Percentiles rank a stretch among this genome's conserved stretches.
phyloP scores from a whole-genome alignment of 2,797 vertebrate species.

The Chaunax sp. region DNA sequence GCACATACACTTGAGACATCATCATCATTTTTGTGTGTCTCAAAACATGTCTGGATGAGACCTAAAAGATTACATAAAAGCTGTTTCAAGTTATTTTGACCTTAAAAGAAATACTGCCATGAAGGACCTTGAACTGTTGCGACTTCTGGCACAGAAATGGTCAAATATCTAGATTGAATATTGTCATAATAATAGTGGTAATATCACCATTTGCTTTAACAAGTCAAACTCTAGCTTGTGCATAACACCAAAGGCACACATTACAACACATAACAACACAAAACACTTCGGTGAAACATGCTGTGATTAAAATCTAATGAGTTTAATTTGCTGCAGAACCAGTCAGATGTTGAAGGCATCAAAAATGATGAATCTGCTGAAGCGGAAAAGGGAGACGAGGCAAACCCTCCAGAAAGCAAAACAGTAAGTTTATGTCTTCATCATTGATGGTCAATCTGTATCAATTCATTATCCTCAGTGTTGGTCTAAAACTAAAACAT shows the following conservation, averaged over 20 bases:
- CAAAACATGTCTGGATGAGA: too few relatives aligned
- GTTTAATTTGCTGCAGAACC: constrained; percentile 35
- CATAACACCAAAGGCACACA: not conserved
- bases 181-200: not conserved
- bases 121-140: not conserved
- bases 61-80: not conserved
- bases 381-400: constrained; percentile 4
- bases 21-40: too few relatives aligned
- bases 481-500: not conserved
- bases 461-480: not conserved
- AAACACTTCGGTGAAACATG: not conserved
- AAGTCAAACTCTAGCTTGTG: not conserved
- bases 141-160: too few relatives aligned
- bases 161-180: not conserved
- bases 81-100: not conserved
- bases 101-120: not conserved
- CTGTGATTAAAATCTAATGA: not conserved
- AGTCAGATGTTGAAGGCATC: constrained; percentile 43
- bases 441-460: not conserved
- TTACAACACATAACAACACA: not conserved
- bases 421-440: constrained; percentile 29
- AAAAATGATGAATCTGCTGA: constrained; percentile 30
- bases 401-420: constrained; percentile 35
- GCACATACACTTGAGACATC: too few relatives aligned
- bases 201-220: not conserved